These are phyloP conservation scores for Lepidurus couesii DNA, from an alignment of 1,140 invertebrate genomes.

Conservation along the genomic window DNA sequence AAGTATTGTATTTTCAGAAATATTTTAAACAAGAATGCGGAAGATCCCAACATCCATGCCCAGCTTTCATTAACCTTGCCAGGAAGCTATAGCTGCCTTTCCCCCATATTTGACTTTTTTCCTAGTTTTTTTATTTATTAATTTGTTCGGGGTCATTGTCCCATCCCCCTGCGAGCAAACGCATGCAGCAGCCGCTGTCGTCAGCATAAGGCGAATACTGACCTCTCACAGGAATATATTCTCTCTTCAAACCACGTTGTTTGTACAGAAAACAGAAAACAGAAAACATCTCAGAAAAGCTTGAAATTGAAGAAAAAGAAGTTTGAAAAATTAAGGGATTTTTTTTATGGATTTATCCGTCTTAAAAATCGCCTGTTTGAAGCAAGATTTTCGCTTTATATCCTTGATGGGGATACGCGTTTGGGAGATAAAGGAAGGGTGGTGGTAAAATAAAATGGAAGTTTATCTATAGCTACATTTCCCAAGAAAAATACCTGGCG, in stretches of 20 bases:
- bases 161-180: not conserved
- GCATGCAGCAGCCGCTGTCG: not conserved
- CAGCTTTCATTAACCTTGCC: too few relatives aligned
- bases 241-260: not conserved
- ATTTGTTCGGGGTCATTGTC: not conserved
- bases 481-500: not conserved
- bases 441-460: not conserved
- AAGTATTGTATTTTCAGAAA: too few relatives aligned
- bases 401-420: not conserved
- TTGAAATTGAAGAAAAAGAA: too few relatives aligned
- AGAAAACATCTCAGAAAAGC: not conserved
- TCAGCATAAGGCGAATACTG: not conserved
- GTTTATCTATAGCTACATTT: conserved; percentile 13
- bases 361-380: not conserved
- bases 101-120: not conserved
- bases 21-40: too few relatives aligned
- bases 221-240: not conserved
- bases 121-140: not conserved
- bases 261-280: not conserved
- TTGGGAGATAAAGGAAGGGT: not conserved
- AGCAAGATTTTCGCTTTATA: not conserved
- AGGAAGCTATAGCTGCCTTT: not conserved
- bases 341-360: not conserved
- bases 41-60: too few relatives aligned
- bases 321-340: too few relatives aligned